Evolutionary conservation across 1,140 invertebrate species (phyloP), one percentile per base, ranked within the genome.

Genomic region (Epicauta chinensis): DNA sequence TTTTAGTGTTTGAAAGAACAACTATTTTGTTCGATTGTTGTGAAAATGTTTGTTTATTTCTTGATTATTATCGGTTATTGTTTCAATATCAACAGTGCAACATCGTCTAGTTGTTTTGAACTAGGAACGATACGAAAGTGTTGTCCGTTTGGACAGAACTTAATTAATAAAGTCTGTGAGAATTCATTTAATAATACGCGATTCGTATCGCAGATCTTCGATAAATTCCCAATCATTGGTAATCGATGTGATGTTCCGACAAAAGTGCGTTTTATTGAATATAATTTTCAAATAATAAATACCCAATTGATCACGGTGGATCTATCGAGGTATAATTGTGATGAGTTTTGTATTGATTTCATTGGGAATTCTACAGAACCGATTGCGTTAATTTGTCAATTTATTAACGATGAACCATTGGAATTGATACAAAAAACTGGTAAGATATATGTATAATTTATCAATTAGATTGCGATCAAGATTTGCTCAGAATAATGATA

Each of bases 91-190:
- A 23, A 17, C 12, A 41, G 12, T 17, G 39, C 15, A 37, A 37
- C 35, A 37, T 37, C n/a, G n/a, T 13, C 15, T 13, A 13, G 16
- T 12, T 41, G 13, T 41, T 3, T 37, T 47, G 16, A n/a, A 1
- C 37, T 37, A 1, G 29, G 14, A 11, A 32, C 29, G 1, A 38
- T 38, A 17, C 30, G 45, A 12, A 47, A 47, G 34, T 47, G 45
- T 38, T 47, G 45, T 38, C 45, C 34, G 30, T 47, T 37, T 3
- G 45, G 45, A 12, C 14, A 47, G n/a, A 16, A 47, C 2, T 47
- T 47, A 30, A 16, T 47, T 11, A n/a, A 47, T 47, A 38, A 47
- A 23, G n/a, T 17, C 11, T 47, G 45, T 29, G 10, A 16, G 23
- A 47, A 37, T 12, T 16, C 38, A 34, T n/a, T n/a, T n/a, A n/a